phyloP scores from a whole-genome alignment of 2,888 invertebrate genomes.

The Opisthograptis luteolata region DNA sequence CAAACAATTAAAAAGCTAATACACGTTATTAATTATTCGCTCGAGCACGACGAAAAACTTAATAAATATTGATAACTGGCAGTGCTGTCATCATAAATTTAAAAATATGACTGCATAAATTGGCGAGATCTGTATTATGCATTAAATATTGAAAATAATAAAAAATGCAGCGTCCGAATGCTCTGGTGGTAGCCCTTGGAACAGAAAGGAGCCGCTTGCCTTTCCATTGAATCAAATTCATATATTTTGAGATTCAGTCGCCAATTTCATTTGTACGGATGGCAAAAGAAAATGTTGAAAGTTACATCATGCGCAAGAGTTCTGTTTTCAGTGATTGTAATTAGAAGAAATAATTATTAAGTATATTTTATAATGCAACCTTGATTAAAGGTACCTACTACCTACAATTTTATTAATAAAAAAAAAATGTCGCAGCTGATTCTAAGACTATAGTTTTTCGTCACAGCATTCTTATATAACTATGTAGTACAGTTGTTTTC shows the following conservation, averaged over 20 bases:
- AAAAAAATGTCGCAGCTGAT: too few relatives aligned
- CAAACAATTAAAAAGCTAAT: too few relatives aligned
- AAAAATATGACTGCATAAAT: slow-evolving; percentile 65
- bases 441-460: too few relatives aligned
- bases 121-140: slow-evolving; percentile 61
- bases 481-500: too few relatives aligned
- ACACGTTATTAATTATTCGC: too few relatives aligned
- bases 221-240: slow-evolving; percentile 85
- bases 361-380: too few relatives aligned
- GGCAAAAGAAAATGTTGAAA: slow-evolving; percentile 56
- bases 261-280: slow-evolving; percentile 80
- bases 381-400: too few relatives aligned
- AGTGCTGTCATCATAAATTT: neutral
- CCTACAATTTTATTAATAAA: too few relatives aligned
- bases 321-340: too few relatives aligned
- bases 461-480: too few relatives aligned
- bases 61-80: neutral
- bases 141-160: slow-evolving; percentile 75
- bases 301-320: too few relatives aligned
- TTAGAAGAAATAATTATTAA: too few relatives aligned
- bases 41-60: neutral
- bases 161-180: slow-evolving; percentile 63
- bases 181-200: slow-evolving; percentile 81
- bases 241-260: slow-evolving; percentile 85
- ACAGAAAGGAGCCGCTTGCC: slow-evolving; percentile 83